These are phyloP conservation scores for Tuta absoluta DNA, from an alignment of 2,888 invertebrate species.

Conservation along the genomic window DNA sequence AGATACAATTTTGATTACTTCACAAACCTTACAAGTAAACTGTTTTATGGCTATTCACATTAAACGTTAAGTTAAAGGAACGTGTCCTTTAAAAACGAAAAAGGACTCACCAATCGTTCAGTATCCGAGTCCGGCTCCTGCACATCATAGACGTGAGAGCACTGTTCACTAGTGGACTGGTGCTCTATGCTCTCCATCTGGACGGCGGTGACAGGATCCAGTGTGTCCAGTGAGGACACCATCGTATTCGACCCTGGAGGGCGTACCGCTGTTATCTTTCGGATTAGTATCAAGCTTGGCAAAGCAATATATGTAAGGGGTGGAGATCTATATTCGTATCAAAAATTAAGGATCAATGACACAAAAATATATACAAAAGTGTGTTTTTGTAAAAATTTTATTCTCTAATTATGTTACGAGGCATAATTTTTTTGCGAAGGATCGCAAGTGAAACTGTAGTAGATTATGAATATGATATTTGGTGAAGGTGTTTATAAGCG, in stretches of 20 bases:
- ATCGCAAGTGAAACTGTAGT: constrained; percentile 3
- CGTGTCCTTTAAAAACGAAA: background rate
- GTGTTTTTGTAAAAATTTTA: no score
- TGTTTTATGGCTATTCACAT: no score
- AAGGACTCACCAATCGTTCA: constrained; percentile 66
- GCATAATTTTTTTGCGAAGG: background rate
- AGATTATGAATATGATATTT: background rate
- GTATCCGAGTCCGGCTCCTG: constrained; percentile 77
- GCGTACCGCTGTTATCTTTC: constrained; percentile 77
- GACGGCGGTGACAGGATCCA: constrained; percentile 81
- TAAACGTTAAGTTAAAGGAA: background rate
- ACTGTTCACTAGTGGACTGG: constrained; percentile 72
- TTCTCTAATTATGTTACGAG: background rate
- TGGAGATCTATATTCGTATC: constrained; percentile 2
- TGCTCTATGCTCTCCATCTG: constrained; percentile 76
- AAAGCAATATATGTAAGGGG: constrained; percentile 16
- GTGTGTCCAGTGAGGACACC: constrained; percentile 88
- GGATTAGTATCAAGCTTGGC: constrained; percentile 77
- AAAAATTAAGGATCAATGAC: no score
- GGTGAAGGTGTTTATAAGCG: constrained; percentile 1
- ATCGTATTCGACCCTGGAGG: constrained; percentile 89
- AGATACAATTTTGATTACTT: no score
- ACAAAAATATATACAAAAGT: background rate
- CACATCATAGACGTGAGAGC: constrained; percentile 71
- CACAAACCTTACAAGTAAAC: no score